These are phyloP conservation scores for Hyperoodon ampullatus DNA, from an alignment of 2,113 vertebrate species.

Conservation along the genomic window DNA sequence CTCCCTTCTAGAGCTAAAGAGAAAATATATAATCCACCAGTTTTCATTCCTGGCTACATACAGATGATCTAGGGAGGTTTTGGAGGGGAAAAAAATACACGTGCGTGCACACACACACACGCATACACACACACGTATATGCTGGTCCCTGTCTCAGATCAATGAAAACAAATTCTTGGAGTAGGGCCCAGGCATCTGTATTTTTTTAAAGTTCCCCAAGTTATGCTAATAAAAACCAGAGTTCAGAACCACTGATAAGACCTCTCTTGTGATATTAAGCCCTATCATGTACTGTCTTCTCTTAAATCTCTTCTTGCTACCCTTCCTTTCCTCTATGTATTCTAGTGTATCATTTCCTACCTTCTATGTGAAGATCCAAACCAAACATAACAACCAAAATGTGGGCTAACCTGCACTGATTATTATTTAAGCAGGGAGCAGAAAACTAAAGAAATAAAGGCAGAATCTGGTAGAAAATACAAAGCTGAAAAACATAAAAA, in stretches of 20 bases:
- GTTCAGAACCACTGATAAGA: neutral
- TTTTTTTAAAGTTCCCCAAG: neutral
- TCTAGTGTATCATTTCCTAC: neutral
- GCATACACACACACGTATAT: neutral
- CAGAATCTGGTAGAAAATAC: conserved; percentile 1
- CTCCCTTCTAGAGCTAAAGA: neutral
- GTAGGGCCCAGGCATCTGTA: neutral
- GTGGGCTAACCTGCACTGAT: neutral
- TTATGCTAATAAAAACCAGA: neutral
- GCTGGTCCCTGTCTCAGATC: neutral
- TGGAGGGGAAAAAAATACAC: neutral
- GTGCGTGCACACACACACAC: accelerated
- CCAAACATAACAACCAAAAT: neutral
- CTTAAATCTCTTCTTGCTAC: neutral
- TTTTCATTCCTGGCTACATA: neutral
- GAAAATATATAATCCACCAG: neutral
- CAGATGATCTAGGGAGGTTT: neutral
- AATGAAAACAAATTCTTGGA: neutral
- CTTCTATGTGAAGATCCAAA: neutral
- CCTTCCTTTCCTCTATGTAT: neutral
- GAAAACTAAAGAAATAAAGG: neutral
- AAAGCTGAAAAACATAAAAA: neutral
- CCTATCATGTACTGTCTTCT: neutral
- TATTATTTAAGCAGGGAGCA: neutral
- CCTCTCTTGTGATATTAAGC: neutral